Conservation (phyloP, 1,140 invertebrate species). For the Andricus grossulariae region DNA sequence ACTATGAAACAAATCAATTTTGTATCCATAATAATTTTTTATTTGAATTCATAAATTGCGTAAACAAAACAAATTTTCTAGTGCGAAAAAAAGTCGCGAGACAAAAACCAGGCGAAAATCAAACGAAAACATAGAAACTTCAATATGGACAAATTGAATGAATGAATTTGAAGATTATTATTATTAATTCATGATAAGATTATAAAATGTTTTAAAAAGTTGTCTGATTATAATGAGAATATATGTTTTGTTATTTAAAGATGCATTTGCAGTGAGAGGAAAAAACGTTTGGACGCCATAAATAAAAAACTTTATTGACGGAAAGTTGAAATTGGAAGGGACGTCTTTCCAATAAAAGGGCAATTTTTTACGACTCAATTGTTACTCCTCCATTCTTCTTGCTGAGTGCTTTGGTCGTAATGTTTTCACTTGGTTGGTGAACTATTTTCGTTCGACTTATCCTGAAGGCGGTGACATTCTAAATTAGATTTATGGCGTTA, state of each 20-base stretch:
- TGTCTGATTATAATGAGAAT: too few relatives aligned
- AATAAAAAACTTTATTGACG: conserved; percentile 14
- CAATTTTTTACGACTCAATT: conserved; percentile 30
- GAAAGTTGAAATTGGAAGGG: conserved; percentile 20
- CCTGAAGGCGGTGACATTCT: conserved; percentile 27
- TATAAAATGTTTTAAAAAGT: too few relatives aligned
- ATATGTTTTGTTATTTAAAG: neutral
- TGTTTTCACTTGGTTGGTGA: conserved; percentile 20
- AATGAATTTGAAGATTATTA: too few relatives aligned
- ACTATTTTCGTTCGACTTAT: conserved; percentile 28
- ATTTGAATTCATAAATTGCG: too few relatives aligned
- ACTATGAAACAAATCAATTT: too few relatives aligned
- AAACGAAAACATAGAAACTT: too few relatives aligned
- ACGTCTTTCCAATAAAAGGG: conserved; percentile 9
- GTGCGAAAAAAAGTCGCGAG: too few relatives aligned
- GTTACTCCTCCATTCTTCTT: conserved; percentile 22
- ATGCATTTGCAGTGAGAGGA: neutral
- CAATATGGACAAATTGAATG: too few relatives aligned
- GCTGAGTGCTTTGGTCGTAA: neutral
- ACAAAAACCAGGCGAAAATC: too few relatives aligned
- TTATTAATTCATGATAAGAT: too few relatives aligned
- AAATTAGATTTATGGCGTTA: conserved; percentile 31
- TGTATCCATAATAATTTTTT: too few relatives aligned
- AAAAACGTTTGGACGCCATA: conserved; percentile 17
- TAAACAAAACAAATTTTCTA: too few relatives aligned